These are phyloP conservation scores for Zaprionus ornatus DNA, from an alignment of 1,140 invertebrate genomes.

Conservation along the genomic window DNA sequence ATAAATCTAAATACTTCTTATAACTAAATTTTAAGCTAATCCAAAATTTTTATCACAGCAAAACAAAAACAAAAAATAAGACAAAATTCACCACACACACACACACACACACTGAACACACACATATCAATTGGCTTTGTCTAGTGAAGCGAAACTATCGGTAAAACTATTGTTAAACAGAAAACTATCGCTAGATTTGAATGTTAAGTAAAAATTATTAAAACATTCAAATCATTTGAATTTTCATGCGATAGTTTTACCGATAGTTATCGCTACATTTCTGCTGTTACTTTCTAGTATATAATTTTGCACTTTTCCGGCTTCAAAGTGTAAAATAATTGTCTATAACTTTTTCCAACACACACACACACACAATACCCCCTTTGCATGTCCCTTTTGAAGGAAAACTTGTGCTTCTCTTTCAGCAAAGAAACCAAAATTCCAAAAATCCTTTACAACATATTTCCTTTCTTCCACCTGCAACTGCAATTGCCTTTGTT, in stretches of 20 bases:
- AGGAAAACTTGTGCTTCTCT: slow-evolving; percentile 21
- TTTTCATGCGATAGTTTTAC: background rate
- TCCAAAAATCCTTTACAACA: background rate
- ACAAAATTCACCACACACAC: slow-evolving; percentile 12
- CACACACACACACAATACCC: background rate
- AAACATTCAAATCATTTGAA: background rate
- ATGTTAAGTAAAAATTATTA: background rate
- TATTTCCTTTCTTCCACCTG: background rate
- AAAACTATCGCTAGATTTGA: background rate
- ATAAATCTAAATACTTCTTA: slow-evolving; percentile 47
- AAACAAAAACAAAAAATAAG: background rate
- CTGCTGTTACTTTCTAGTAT: slow-evolving; percentile 1
- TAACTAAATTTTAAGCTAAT: slow-evolving; percentile 74
- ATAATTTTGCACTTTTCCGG: slow-evolving; percentile 15
- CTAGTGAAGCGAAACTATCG: slow-evolving; percentile 1
- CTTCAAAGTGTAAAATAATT: slow-evolving; percentile 10
- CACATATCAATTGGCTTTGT: slow-evolving; percentile 28
- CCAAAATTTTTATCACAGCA: slow-evolving; percentile 67
- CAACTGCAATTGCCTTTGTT: slow-evolving; percentile 27
- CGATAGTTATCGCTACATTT: background rate
- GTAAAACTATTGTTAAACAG: background rate
- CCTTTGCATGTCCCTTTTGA: background rate
- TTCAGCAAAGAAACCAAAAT: slow-evolving; percentile 21
- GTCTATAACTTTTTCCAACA: background rate
- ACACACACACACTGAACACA: slow-evolving; percentile 17